Base-by-base conservation (phyloP, 1,140 invertebrate species). In the Lepidurus couesii region DNA sequence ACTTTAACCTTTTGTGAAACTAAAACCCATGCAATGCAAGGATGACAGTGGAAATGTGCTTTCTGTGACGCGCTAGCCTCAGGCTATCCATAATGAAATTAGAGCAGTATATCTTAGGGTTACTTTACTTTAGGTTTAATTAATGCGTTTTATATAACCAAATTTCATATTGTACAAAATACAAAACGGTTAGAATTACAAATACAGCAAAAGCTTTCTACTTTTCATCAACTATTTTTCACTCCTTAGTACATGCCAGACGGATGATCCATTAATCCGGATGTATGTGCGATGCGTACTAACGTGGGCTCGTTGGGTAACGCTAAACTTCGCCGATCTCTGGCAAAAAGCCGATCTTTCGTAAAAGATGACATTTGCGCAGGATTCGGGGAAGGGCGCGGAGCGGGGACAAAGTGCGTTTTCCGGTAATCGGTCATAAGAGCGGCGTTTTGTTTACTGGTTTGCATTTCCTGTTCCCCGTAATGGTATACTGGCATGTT, bases 391-490 rank as follows among this genome's bases (percentile, higher is more conserved):
- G 74, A 79, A 74, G 75, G 42, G 44, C 75, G 75, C 4, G 16
- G 74, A 26, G 7, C 42, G 73, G 7, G 78, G 78, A 42, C 45
- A 74, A 42, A 75, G 34, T 47, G 45, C 44, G 74, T 73, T 26
- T 79, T 74, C 73, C 78, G 74, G 74, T 79, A 79, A 79, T 79
- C 78, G 42, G 74, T 79, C 78, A 79, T 79, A 3, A 79, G 42
- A 21, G 43, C 73, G 11, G 42, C 13, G 10, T 79, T 75, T 44
- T 73, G n/a, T 3, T 74, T 74, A 26, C 42, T 44, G 75, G 7
- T 47, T 16, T 79, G 73, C 74, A 43, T 75, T 16, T 79, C 73
- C 13, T 79, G 44, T 16, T 75, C 44, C 4, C 73, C 75, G 1
- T 74, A 77, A 26, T 77, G 45, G 7, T 45, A 77, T 21, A 65